These are phyloP conservation scores for Temnothorax rugatulus DNA, from an alignment of 2,888 invertebrate species.

Conservation along the genomic window DNA sequence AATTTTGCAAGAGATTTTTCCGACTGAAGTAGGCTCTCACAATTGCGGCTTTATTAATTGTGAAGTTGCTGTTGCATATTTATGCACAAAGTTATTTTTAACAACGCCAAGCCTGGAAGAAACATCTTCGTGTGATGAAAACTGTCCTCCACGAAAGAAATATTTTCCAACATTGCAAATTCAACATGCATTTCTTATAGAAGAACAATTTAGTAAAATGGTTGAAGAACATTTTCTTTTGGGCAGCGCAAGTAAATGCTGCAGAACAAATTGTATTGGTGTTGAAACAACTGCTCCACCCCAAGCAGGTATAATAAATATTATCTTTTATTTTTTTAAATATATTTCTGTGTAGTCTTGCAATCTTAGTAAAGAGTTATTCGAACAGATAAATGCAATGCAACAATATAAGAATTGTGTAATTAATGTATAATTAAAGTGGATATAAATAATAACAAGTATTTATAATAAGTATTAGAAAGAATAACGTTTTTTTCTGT, in stretches of 20 bases:
- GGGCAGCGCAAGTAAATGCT: conserved; percentile 11
- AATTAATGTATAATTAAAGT: background rate
- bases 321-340: background rate
- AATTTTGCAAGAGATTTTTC: conserved; percentile 27
- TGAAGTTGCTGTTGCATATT: conserved; percentile 20
- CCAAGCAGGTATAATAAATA: conserved; percentile 22
- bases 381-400: background rate
- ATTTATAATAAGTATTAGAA: background rate
- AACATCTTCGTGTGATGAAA: conserved; percentile 27
- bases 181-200: conserved; percentile 5
- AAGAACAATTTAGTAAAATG: conserved; percentile 1
- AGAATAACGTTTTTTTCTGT: background rate
- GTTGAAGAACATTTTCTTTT: conserved; percentile 11
- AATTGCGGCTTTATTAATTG: conserved; percentile 30
- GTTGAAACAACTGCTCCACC: background rate
- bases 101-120: conserved; percentile 10
- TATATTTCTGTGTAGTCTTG: background rate
- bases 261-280: conserved; percentile 9
- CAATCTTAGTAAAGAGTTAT: background rate
- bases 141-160: conserved; percentile 12
- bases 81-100: conserved; percentile 27
- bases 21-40: background rate
- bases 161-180: conserved; percentile 27
- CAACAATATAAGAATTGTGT: background rate
- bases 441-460: background rate